Conservation (phyloP, 1,140 invertebrate genomes). For the Dinothrombium tinctorium region DNA sequence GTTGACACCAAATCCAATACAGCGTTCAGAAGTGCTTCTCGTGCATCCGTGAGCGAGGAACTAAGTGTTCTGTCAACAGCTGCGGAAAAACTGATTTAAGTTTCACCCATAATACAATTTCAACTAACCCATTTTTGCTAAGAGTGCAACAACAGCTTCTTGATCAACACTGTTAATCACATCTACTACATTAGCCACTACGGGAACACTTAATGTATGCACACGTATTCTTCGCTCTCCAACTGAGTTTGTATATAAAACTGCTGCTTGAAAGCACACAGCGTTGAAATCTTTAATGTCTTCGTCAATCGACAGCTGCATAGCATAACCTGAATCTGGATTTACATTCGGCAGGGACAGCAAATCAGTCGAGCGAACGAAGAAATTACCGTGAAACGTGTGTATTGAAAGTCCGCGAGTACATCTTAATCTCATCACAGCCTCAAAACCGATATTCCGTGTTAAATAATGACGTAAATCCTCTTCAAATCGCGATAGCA, state of each 20-base stretch:
- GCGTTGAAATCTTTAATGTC: conserved; percentile 55
- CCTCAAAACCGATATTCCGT: conserved; percentile 94
- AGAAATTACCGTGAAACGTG: conserved; percentile 98
- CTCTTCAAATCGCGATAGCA: conserved; percentile 32
- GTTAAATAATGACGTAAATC: conserved; percentile 70
- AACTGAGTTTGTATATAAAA: conserved; percentile 93
- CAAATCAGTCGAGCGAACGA: conserved; percentile 89
- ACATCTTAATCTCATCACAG: conserved; percentile 89
- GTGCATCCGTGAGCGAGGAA: conserved; percentile 63
- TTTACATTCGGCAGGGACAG: conserved; percentile 89
- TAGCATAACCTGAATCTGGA: conserved; percentile 90
- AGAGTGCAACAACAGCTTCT: conserved; percentile 68
- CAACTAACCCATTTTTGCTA: conserved; percentile 77
- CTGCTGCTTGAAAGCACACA: conserved; percentile 89
- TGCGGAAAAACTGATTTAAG: conserved; percentile 20
- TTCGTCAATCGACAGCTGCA: conserved; percentile 90
- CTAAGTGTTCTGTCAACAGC: conserved; percentile 72
- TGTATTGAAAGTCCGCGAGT: conserved; percentile 67
- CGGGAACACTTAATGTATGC: conserved; percentile 82
- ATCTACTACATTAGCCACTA: conserved; percentile 55
- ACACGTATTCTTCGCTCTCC: conserved; percentile 90
- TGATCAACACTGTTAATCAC: conserved; percentile 80
- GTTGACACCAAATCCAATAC: conserved; percentile 67
- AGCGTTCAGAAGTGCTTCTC: conserved; percentile 87
- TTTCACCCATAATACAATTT: too few relatives aligned